These are phyloP conservation scores for Sanderia malayensis DNA, from an alignment of 30 jellyfish, hydroid and myxozoan species.

Conservation along the genomic window DNA sequence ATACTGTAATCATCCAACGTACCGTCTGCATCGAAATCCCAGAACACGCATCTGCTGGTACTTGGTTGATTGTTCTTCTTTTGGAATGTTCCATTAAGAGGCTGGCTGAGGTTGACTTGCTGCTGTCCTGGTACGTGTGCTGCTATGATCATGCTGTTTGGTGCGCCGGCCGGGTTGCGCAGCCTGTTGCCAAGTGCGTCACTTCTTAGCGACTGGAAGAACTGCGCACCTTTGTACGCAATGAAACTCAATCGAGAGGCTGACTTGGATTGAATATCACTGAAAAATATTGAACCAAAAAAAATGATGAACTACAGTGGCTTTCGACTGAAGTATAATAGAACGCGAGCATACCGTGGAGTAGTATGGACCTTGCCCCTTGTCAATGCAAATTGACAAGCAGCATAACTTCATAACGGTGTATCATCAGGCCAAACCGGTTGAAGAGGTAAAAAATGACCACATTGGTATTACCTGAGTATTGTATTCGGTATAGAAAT, in stretches of 20 bases:
- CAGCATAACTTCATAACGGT: too few species aligned
- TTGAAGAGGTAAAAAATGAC: not conserved
- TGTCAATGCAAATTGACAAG: too few species aligned
- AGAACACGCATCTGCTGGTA: constrained; percentile 53
- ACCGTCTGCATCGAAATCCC: constrained; percentile 69
- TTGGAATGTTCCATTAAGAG: constrained; percentile 39
- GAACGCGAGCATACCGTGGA: too few species aligned
- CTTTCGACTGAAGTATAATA: too few species aligned
- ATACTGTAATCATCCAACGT: too few species aligned
- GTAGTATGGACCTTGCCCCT: too few species aligned
- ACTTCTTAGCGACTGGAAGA: constrained; percentile 42
- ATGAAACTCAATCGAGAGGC: constrained; percentile 49
- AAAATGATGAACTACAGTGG: not conserved
- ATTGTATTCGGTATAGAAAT: constrained; percentile 32
- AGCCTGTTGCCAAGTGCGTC: constrained; percentile 31
- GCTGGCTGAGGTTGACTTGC: constrained; percentile 22
- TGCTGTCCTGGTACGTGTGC: constrained; percentile 42
- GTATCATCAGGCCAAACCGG: too few species aligned
- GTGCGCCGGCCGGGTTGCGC: not conserved
- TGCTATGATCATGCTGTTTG: constrained; percentile 48
- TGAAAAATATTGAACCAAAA: too few species aligned
- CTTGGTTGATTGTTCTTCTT: not conserved
- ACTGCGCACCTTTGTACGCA: constrained; percentile 41
- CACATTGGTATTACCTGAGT: constrained; percentile 3
- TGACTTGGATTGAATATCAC: constrained; percentile 6